Base-by-base conservation (phyloP, 2,113 vertebrate genomes). In the Chionodraco myersi region DNA sequence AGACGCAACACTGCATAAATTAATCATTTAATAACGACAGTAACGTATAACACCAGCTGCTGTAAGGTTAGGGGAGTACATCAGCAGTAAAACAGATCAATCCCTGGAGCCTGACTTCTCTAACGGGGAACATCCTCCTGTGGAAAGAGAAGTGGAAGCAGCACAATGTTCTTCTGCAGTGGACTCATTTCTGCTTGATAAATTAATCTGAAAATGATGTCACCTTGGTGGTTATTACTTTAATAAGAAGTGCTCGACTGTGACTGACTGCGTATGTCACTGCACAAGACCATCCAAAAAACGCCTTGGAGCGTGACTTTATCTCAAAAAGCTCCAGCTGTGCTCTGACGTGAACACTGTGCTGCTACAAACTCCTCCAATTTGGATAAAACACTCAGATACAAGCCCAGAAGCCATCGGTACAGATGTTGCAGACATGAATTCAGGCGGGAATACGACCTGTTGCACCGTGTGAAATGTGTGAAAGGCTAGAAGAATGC, bases 1-100 rank as follows among this genome's bases (percentile, higher is more conserved):
- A 82, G 56, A 80, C 7, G 1, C 60, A 69, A 86, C 74, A n/a
- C 51, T 62, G 63, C 66, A 83, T 79, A 76, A 75, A 84, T 91
- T 56, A 72, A 48, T 73, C 0, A 60, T 86, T 66, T 75, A 18
- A 61, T 34, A 70, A 52, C 26, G 58, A 75, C 73, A 67, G 58
- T 49, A 71, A 67, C 49, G 12, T 66, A 26, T 34, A 44, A 73
- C 21, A 64, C 34, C 64, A 79, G 72, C 71, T 75, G 53, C 74
- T 1, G 2, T 15, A 56, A 78, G 62, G 65, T 63, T 58, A 75
- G 72, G 77, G 44, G 23, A 34, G 75, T 36, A 66, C n/a, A 65
- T 70, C 16, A 62, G 34, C 71, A 67, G 65, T 73, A 60, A 82
- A 77, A 72, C 30, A 26, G 53, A 75, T 77, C 58, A 59, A 65